These are phyloP conservation scores for Bambusicola thoracicus DNA, from an alignment of 2,113 vertebrate species.

Conservation along the genomic window DNA sequence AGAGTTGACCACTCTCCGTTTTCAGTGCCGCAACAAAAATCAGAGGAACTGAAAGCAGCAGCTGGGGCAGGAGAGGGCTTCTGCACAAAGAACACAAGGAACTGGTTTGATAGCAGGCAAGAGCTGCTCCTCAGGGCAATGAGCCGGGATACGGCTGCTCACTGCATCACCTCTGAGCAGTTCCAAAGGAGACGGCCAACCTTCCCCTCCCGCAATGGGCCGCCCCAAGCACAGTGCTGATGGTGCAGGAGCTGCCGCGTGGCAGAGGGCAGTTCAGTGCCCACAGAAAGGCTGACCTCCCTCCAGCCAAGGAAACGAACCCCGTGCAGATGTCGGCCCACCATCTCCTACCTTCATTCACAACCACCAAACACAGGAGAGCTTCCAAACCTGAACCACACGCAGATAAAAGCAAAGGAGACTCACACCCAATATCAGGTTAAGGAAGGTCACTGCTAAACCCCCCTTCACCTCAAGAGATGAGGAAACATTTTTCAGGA, in stretches of 20 bases:
- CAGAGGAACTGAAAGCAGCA: background rate
- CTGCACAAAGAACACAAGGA: background rate
- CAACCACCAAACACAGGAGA: background rate
- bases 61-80: background rate
- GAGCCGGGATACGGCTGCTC: slow-evolving; percentile 44
- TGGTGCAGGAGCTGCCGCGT: too few species aligned
- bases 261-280: background rate
- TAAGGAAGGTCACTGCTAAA: background rate
- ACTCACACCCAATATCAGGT: background rate
- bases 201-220: slow-evolving; percentile 10
- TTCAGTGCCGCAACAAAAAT: background rate
- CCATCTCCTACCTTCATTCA: background rate
- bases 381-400: background rate
- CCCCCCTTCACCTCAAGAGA: background rate
- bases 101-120: slow-evolving; percentile 3
- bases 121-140: slow-evolving; percentile 39
- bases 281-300: background rate
- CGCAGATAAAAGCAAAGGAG: background rate
- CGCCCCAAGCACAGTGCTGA: too few species aligned
- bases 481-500: background rate
- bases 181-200: slow-evolving; percentile 32
- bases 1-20: background rate
- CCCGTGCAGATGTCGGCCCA: background rate
- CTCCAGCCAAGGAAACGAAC: background rate
- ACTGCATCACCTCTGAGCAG: slow-evolving; percentile 48